These are phyloP conservation scores for Tympanoctomys barrerae DNA, from an alignment of 2,797 vertebrate genomes.

Conservation along the genomic window DNA sequence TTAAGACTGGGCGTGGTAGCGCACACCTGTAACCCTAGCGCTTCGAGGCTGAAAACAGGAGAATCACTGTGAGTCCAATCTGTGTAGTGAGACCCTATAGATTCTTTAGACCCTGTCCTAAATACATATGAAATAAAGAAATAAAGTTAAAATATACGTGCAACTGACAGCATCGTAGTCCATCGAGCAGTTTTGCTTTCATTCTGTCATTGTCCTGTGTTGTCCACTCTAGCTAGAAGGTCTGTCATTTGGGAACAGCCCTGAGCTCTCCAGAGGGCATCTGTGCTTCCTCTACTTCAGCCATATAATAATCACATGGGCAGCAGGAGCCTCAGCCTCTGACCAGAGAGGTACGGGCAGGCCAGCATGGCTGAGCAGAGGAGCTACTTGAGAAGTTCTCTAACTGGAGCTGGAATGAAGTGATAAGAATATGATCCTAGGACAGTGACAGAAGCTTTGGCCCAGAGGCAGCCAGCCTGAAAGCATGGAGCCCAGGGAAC, in stretches of 20 bases:
- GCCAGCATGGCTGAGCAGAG: not conserved
- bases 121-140: no score
- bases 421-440: not conserved
- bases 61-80: no score
- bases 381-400: not conserved
- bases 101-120: no score
- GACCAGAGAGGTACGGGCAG: not conserved
- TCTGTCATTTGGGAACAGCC: not conserved
- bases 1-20: no score
- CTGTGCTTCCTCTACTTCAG: not conserved
- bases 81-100: no score
- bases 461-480: not conserved
- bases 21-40: no score
- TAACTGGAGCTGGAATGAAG: not conserved
- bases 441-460: not conserved
- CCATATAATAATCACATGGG: not conserved
- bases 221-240: not conserved
- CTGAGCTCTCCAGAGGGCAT: not conserved
- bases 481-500: not conserved
- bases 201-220: not conserved
- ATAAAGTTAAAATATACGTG: not conserved
- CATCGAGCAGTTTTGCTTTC: not conserved
- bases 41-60: no score
- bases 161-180: not conserved
- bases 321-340: fast-evolving